Conservation (phyloP, 2,888 invertebrate species). For the Tachystola acroxantha region DNA sequence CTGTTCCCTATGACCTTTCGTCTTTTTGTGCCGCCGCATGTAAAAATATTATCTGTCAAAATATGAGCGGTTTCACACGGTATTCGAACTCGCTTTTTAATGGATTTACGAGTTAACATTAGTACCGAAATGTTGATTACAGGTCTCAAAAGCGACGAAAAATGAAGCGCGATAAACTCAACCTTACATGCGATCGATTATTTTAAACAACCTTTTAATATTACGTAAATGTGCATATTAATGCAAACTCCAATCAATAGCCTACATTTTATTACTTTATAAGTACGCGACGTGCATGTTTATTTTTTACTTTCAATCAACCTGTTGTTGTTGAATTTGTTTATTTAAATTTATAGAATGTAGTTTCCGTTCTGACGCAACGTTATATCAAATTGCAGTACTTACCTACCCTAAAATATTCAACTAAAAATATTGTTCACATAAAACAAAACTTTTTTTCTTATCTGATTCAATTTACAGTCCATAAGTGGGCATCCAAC, state of each 20-base stretch:
- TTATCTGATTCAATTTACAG: too few relatives aligned
- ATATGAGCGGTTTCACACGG: conserved; percentile 18
- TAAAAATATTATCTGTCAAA: conserved; percentile 23
- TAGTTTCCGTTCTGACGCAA: conserved; percentile 1
- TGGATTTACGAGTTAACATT: conserved; percentile 1
- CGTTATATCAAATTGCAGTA: background rate
- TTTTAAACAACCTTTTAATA: too few relatives aligned
- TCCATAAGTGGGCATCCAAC: background rate
- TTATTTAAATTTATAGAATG: background rate
- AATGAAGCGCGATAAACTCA: background rate
- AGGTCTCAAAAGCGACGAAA: background rate
- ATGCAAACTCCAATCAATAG: too few relatives aligned
- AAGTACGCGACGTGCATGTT: too few relatives aligned
- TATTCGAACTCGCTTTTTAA: background rate
- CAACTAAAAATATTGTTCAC: too few relatives aligned
- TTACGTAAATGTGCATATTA: background rate
- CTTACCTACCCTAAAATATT: too few relatives aligned
- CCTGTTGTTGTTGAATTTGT: background rate
- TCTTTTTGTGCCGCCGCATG: conserved; percentile 27
- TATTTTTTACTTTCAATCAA: too few relatives aligned
- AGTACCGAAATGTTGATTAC: background rate
- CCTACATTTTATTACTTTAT: too few relatives aligned
- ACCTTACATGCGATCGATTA: background rate
- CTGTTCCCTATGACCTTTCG: conserved; percentile 54
- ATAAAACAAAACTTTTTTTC: too few relatives aligned